phyloP scores from a whole-genome alignment of 2,888 invertebrate species.

The Malachius bipustulatus region DNA sequence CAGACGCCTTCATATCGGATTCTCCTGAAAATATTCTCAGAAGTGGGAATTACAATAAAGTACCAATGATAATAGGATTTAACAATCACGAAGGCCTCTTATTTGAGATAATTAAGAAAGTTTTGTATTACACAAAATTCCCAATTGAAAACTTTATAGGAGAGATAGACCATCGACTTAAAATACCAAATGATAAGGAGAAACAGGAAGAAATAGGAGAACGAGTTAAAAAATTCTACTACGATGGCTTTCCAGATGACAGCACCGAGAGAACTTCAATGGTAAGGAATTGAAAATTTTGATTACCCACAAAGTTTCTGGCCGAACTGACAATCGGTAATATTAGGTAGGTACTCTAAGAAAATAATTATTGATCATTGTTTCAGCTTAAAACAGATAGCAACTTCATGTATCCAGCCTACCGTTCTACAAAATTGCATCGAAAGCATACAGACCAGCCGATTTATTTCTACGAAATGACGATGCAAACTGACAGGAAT shows the following conservation, averaged over 20 bases:
- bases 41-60: conserved; percentile 28
- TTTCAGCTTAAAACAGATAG: conserved; percentile 31
- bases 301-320: no score
- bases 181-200: background rate
- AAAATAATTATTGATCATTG: no score
- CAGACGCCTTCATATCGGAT: conserved; percentile 27
- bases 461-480: conserved; percentile 28
- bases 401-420: conserved; percentile 28
- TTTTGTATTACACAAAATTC: conserved; percentile 14
- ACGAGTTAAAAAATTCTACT: conserved; percentile 6
- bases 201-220: background rate
- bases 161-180: background rate
- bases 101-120: conserved; percentile 25
- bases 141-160: background rate
- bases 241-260: no score
- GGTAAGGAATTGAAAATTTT: no score
- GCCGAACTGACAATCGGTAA: no score
- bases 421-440: conserved; percentile 19
- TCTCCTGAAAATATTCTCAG: conserved; percentile 28
- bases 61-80: conserved; percentile 34
- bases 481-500: conserved; percentile 24
- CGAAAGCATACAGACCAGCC: conserved; percentile 17
- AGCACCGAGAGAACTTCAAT: no score
- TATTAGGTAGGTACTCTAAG: no score
- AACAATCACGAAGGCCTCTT: conserved; percentile 32